Evolutionary conservation across 2,888 invertebrate genomes (phyloP).

Genomic region (Onchidella celtica): DNA sequence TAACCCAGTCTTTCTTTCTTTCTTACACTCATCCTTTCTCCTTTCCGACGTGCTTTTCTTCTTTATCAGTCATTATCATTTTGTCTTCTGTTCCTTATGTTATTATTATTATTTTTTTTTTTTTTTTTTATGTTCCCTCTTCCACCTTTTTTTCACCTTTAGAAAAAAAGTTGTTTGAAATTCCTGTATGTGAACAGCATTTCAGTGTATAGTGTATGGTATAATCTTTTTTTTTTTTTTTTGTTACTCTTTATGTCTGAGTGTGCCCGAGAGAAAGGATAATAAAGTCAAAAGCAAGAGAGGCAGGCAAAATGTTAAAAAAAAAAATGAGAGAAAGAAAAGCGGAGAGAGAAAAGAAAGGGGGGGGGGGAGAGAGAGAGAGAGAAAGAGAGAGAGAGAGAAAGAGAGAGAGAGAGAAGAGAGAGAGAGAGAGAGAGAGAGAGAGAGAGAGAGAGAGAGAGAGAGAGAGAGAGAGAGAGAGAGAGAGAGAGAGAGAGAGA

Average conservation of each 20-base stretch:
- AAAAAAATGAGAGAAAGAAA: neutral
- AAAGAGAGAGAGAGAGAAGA: slow-evolving; percentile 4
- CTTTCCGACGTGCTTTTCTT: neutral
- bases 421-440: neutral
- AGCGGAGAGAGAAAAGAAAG: neutral
- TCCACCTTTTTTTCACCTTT: neutral
- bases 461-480: neutral
- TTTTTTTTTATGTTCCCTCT: neutral
- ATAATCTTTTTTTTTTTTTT: neutral
- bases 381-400: neutral
- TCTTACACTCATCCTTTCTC: neutral
- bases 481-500: neutral
- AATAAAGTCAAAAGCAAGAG: neutral
- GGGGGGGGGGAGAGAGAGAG: too few relatives aligned
- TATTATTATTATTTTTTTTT: neutral
- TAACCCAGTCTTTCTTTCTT: neutral
- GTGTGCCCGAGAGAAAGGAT: too few relatives aligned
- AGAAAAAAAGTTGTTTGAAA: too few relatives aligned
- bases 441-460: neutral
- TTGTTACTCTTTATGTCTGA: neutral
- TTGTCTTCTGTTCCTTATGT: neutral
- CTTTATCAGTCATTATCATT: neutral
- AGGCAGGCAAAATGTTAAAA: slow-evolving; percentile 16
- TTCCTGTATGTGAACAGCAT: too few relatives aligned
- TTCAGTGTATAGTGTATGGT: too few relatives aligned